These are phyloP conservation scores for Sepiola atlantica DNA, from an alignment of 2,888 invertebrate species.

Conservation along the genomic window DNA sequence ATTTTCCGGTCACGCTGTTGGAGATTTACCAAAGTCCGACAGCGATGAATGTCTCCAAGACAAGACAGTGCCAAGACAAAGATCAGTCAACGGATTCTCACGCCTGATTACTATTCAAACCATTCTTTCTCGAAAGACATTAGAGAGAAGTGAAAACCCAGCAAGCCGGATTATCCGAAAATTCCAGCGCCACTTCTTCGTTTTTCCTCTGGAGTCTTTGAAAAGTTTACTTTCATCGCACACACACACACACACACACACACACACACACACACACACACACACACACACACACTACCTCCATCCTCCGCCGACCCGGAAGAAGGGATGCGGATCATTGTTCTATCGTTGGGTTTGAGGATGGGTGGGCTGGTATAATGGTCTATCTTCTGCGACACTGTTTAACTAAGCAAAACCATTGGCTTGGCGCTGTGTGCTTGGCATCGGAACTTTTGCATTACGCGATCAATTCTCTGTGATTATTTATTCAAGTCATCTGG, in stretches of 20 bases:
- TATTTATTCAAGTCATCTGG: background rate
- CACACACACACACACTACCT: background rate
- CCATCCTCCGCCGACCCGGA: background rate
- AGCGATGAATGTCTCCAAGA: background rate
- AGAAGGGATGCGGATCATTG: background rate
- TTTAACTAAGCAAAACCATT: background rate
- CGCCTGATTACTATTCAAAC: background rate
- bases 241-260: too few species aligned
- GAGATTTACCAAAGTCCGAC: conserved; percentile 32
- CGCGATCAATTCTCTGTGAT: background rate
- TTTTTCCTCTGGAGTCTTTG: background rate
- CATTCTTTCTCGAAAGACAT: background rate
- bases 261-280: too few species aligned
- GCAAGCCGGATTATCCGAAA: background rate
- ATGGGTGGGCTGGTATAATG: background rate
- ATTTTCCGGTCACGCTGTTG: background rate
- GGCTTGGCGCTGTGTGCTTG: background rate
- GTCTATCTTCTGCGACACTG: background rate
- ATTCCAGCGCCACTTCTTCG: background rate
- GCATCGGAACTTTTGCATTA: background rate
- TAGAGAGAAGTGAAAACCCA: background rate
- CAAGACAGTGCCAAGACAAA: background rate
- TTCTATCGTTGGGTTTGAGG: background rate
- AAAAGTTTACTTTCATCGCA: too few species aligned
- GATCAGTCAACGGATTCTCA: background rate